phyloP scores from a whole-genome alignment of 2,888 invertebrate species.

The Ormyrus pomaceus region DNA sequence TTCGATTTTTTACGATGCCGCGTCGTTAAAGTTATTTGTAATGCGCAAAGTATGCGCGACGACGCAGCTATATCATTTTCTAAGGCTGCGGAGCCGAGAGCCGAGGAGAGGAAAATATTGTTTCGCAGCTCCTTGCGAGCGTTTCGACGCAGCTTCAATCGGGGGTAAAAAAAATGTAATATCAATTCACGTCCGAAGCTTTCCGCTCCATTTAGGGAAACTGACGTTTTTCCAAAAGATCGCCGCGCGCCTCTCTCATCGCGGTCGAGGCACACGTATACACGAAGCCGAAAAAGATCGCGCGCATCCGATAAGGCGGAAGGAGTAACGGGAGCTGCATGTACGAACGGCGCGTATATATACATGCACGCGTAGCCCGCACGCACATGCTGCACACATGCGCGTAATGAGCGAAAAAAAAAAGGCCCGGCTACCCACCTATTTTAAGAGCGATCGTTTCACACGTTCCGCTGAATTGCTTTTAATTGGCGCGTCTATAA shows the following conservation, averaged over 20 bases:
- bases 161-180: too few relatives aligned
- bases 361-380: slow-evolving; percentile 1
- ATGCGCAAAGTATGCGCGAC: not conserved
- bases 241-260: not conserved
- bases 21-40: slow-evolving; percentile 11
- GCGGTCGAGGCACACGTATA: not conserved
- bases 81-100: not conserved
- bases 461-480: slow-evolving; percentile 28
- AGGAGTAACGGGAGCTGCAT: slow-evolving; percentile 49
- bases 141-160: too few relatives aligned
- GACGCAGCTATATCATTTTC: not conserved
- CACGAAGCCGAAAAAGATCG: slow-evolving; percentile 45
- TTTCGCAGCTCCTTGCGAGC: too few relatives aligned
- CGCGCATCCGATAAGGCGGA: slow-evolving; percentile 51
- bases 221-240: slow-evolving; percentile 6
- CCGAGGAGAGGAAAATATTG: too few relatives aligned
- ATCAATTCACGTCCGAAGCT: too few relatives aligned
- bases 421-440: slow-evolving; percentile 12
- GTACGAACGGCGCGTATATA: slow-evolving; percentile 29
- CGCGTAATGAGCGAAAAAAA: slow-evolving; percentile 1
- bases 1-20: not conserved
- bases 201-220: not conserved
- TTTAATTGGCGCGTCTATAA: too few relatives aligned
- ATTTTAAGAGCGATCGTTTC: slow-evolving; percentile 39
- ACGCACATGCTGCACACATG: slow-evolving; percentile 38